Evolutionary conservation across 1,140 invertebrate species (phyloP), one percentile per base, ranked within the genome.

Genomic region (Drosophila takahashii): DNA sequence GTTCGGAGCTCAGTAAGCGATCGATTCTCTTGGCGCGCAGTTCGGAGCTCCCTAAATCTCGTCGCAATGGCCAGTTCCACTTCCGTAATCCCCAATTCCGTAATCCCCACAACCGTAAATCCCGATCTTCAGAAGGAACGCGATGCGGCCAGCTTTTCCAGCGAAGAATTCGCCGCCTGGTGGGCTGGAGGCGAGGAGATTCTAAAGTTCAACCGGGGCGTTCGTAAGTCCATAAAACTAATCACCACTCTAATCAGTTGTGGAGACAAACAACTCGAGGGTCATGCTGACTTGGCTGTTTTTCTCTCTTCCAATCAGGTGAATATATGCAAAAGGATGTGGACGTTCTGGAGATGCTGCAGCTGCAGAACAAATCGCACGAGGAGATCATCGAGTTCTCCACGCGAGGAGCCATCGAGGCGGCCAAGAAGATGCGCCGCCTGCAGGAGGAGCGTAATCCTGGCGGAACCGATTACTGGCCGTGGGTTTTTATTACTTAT

Each of bases 181-280:
- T 93, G 97, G 41, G 96, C 98, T 92, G 97, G 97, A 6, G 94
- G 95, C 22, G 86, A 92, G 59, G 93, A 96, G 32, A 95, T 95
- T 92, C 96, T 97, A 0, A 92, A 93, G 52, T 94, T 95, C 84
- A 94, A 80, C 32, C 57, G 90, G 27, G 62, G 60, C 34, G 11
- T 90, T 15, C 77, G 90, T 92, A 74, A 85, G 85, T 80, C 39
- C 29, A 62, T 18, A 51, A 34, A 39, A 15, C 27, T 42, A 50
- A 76, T 52, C 34, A 13, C 11, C 39, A 15, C 16, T 8, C 34
- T 77, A 39, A 77, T 76, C 74, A 41, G 56, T 15, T n/a, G 16
- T 22, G 22, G 22, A 1, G 4, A n/a, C 15, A 8, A 42, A 45
- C 42, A 53, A 45, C 18, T 22, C 41, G 7, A 22, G 18, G 47